phyloP scores from a whole-genome alignment of 2,888 invertebrate species.

The Tethea ocularis region DNA sequence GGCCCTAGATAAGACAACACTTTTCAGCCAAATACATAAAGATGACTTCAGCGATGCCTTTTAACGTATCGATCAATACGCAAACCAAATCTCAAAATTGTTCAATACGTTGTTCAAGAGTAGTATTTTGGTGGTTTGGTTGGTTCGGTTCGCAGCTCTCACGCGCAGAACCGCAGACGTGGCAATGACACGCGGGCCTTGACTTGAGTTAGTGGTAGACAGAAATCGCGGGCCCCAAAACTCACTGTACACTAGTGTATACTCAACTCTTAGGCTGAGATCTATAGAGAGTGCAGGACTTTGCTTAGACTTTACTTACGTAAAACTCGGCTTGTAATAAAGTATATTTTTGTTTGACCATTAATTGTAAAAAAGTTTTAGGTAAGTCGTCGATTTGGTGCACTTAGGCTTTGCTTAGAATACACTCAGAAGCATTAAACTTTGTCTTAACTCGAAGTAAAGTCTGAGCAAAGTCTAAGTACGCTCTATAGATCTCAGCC shows the following conservation, averaged over 20 bases:
- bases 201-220: constrained; percentile 63
- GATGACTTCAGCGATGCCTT: not conserved
- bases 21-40: constrained; percentile 2
- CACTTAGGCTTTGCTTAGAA: too few relatives aligned
- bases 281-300: too few relatives aligned
- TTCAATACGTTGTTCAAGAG: not conserved
- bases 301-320: too few relatives aligned
- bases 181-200: constrained; percentile 76
- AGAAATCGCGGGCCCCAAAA: constrained; percentile 52
- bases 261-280: constrained; percentile 31
- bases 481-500: too few relatives aligned
- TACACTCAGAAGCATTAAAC: too few relatives aligned
- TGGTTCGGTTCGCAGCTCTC: not conserved
- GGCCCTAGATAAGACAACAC: not conserved
- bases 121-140: constrained; percentile 1
- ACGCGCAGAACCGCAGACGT: constrained; percentile 35
- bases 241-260: constrained; percentile 25
- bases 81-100: not conserved
- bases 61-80: not conserved
- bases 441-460: too few relatives aligned
- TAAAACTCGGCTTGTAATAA: too few relatives aligned
- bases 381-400: too few relatives aligned
- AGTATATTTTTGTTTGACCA: too few relatives aligned
- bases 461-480: too few relatives aligned
- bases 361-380: too few relatives aligned